Conservation (phyloP, 2,888 invertebrate species). For the Acrocyrtus sp. region DNA sequence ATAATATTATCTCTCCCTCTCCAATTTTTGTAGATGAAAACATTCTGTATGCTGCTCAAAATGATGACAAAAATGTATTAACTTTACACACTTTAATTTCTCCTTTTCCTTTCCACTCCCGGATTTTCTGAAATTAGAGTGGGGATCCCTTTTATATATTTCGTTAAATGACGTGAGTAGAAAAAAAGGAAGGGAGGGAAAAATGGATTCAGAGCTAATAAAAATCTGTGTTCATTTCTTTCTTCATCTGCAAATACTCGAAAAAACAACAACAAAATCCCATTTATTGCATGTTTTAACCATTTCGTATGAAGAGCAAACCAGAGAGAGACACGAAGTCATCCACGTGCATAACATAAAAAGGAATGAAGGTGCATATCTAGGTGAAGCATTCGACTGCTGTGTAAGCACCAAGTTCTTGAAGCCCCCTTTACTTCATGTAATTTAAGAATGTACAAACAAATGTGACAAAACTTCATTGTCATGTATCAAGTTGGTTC, state of each 20-base stretch:
- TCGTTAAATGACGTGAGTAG: too few relatives aligned
- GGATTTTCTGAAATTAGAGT: too few relatives aligned
- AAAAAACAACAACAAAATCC: too few relatives aligned
- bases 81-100: slow-evolving; percentile 28
- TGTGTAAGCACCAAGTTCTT: too few relatives aligned
- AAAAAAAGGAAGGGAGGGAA: slow-evolving; percentile 4
- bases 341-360: neutral
- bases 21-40: neutral
- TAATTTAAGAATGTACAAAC: neutral
- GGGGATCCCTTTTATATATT: neutral
- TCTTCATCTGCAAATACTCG: too few relatives aligned
- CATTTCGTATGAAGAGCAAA: too few relatives aligned
- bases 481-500: slow-evolving; percentile 8
- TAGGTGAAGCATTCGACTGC: too few relatives aligned
- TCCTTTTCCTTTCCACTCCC: neutral
- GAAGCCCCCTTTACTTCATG: neutral
- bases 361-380: neutral
- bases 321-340: neutral
- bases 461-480: slow-evolving; percentile 29
- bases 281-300: too few relatives aligned
- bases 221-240: slow-evolving; percentile 21
- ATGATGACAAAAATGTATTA: neutral
- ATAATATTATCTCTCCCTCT: neutral
- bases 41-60: slow-evolving; percentile 4
- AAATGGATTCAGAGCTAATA: slow-evolving; percentile 20